These are phyloP conservation scores for Phenganax marumi DNA, from an alignment of 92 coral and sea anemone species.

Conservation along the genomic window DNA sequence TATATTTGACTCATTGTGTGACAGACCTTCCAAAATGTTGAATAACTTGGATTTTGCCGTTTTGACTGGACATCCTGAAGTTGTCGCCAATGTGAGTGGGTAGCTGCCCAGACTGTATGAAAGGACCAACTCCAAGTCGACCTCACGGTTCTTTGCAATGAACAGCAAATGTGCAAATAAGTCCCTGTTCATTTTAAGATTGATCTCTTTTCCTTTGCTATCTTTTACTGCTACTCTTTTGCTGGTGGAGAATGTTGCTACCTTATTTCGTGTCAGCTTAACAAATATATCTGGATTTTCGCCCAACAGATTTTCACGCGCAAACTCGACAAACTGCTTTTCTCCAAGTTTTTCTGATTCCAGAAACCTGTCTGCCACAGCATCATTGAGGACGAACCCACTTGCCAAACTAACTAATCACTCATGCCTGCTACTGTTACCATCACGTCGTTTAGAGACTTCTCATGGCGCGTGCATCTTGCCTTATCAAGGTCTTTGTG, in stretches of 20 bases:
- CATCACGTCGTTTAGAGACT: slow-evolving; percentile 37
- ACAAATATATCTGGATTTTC: slow-evolving; percentile 41
- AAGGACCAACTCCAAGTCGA: slow-evolving; percentile 34
- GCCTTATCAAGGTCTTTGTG: slow-evolving; percentile 41
- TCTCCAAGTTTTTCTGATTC: slow-evolving; percentile 33
- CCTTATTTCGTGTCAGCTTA: slow-evolving; percentile 24
- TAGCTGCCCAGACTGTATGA: slow-evolving; percentile 34
- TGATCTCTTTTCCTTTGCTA: slow-evolving; percentile 18
- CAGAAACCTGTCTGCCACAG: slow-evolving; percentile 22
- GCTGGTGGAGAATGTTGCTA: slow-evolving; percentile 23
- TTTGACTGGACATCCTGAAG: slow-evolving; percentile 35
- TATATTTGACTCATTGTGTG: neutral
- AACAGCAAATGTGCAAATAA: slow-evolving; percentile 44
- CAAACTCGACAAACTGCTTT: slow-evolving; percentile 36
- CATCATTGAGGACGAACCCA: slow-evolving; percentile 30
- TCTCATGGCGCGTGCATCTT: slow-evolving; percentile 36
- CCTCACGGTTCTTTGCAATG: slow-evolving; percentile 25
- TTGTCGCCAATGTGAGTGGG: slow-evolving; percentile 38
- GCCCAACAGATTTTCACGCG: slow-evolving; percentile 14
- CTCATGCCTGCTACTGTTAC: slow-evolving; percentile 39
- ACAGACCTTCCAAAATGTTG: slow-evolving; percentile 17
- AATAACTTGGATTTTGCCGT: slow-evolving; percentile 33
- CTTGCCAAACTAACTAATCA: slow-evolving; percentile 41
- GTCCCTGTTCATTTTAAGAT: slow-evolving; percentile 12
- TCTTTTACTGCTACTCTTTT: slow-evolving; percentile 25